phyloP scores from a whole-genome alignment of 2,113 vertebrate species.

The Thermophis baileyi region DNA sequence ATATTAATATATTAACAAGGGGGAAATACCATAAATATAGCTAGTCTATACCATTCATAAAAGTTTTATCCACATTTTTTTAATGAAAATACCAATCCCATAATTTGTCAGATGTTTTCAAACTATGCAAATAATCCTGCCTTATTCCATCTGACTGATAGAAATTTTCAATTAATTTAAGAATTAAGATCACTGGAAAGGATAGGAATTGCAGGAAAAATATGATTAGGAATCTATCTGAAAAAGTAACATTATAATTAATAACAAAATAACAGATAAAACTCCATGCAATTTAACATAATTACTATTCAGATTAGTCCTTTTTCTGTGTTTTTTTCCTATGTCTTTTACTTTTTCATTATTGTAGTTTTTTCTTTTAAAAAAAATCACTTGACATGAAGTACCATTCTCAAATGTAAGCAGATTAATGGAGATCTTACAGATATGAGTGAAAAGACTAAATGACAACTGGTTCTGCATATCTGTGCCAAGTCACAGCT shows the following conservation, averaged over 20 bases:
- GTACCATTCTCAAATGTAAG: slow-evolving; percentile 20
- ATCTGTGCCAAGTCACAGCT: slow-evolving; percentile 44
- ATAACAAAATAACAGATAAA: neutral
- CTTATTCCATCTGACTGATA: neutral
- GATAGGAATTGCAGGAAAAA: no score
- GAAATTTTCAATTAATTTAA: neutral
- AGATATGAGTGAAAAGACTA: slow-evolving; percentile 47
- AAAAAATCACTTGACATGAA: slow-evolving; percentile 5
- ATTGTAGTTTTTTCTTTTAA: neutral
- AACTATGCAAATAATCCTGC: neutral
- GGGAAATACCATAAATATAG: neutral
- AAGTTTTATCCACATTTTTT: neutral
- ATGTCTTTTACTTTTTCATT: slow-evolving; percentile 1
- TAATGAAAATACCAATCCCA: neutral
- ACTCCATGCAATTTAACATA: neutral
- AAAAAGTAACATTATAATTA: neutral
- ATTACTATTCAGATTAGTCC: neutral
- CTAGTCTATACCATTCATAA: neutral
- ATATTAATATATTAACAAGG: neutral
- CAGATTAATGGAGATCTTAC: slow-evolving; percentile 55
- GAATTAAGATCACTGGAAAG: neutral
- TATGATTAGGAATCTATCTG: neutral
- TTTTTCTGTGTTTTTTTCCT: slow-evolving; percentile 7
- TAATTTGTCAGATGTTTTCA: neutral
- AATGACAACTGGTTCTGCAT: slow-evolving; percentile 37